Evolutionary conservation across 2,797 vertebrate species (phyloP).

Genomic region (Mionectes olivaceus): DNA sequence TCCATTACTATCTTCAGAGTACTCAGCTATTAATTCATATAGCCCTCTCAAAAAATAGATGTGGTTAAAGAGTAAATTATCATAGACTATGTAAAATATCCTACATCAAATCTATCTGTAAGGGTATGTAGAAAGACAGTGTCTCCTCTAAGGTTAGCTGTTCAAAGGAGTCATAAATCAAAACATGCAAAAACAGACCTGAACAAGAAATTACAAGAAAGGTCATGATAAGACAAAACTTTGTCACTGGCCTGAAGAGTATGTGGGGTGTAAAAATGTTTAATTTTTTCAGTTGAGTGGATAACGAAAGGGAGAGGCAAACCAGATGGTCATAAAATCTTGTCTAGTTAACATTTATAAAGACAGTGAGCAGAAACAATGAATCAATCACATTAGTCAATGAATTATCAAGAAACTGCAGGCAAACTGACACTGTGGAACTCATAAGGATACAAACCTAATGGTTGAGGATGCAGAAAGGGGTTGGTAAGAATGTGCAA

Average conservation of each 20-base stretch:
- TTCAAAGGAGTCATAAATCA: background rate
- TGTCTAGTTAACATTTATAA: background rate
- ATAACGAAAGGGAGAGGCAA: background rate
- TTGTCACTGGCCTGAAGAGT: background rate
- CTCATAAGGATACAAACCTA: background rate
- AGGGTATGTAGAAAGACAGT: background rate
- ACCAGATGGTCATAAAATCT: background rate
- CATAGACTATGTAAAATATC: background rate
- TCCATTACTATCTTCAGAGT: background rate
- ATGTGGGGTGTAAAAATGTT: background rate
- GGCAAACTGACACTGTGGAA: background rate
- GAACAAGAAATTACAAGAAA: background rate
- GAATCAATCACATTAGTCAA: background rate
- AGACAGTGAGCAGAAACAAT: background rate
- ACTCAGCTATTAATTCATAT: background rate
- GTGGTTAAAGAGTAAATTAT: background rate
- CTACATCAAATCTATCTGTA: background rate
- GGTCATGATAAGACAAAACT: background rate
- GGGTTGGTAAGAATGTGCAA: accelerated
- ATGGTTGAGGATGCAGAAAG: accelerated
- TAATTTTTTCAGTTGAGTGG: background rate
- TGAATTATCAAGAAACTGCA: background rate
- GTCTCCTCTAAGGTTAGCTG: background rate
- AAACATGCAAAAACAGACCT: background rate
- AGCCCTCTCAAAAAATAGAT: background rate